A percentile compares a stretch with the other conserved stretches of the same genome.
Conservation (phyloP, 2,113 vertebrate species). For the Laticauda colubrina region DNA sequence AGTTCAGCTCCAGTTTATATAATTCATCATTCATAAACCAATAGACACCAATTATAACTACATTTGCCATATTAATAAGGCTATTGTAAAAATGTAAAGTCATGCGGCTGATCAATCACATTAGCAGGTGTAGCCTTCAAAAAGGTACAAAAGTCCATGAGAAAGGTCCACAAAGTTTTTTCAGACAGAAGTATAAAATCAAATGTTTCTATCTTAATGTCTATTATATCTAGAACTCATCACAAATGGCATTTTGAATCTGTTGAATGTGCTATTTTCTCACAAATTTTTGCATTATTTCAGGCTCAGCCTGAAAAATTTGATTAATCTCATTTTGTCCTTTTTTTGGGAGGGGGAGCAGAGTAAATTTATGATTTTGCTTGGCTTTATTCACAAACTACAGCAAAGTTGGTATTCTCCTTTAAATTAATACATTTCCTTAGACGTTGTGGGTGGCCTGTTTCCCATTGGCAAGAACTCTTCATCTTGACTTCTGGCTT, state of each 20-base stretch:
- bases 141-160: neutral
- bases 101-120: neutral
- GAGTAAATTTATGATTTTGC: neutral
- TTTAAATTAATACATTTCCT: neutral
- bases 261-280: neutral
- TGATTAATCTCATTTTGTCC: neutral
- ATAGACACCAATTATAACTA: neutral
- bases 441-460: neutral
- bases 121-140: neutral
- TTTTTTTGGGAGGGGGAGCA: neutral
- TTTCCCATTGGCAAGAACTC: neutral
- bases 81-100: neutral
- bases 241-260: neutral
- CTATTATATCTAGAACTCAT: neutral
- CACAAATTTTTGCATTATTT: neutral
- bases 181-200: neutral
- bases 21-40: neutral
- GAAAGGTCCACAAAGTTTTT: neutral
- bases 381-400: neutral
- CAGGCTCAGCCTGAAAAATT: neutral
- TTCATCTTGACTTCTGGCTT: neutral
- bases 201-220: neutral
- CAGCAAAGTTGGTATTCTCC: neutral
- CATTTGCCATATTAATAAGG: neutral
- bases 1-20: neutral